Evolutionary conservation across 2,113 vertebrate genomes (phyloP).

Genomic region (Ciconia maguari): DNA sequence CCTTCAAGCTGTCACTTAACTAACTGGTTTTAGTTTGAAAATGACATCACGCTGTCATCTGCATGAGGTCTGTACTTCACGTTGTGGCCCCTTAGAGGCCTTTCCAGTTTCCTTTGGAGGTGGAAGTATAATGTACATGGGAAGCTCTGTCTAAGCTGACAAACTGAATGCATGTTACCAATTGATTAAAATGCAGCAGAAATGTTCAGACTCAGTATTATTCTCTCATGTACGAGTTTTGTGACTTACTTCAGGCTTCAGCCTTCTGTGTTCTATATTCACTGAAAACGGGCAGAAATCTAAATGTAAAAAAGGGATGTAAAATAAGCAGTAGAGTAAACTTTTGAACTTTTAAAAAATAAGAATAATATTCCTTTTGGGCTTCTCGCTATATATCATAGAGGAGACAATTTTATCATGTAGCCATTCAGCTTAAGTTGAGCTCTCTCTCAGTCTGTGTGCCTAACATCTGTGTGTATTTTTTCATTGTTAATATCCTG

Average conservation of each 20-base stretch:
- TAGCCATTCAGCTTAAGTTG: not conserved
- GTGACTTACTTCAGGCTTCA: not conserved
- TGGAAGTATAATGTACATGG: fast-evolving
- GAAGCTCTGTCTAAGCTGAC: not conserved
- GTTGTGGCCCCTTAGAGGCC: too few species aligned
- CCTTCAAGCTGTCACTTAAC: not conserved
- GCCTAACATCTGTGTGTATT: fast-evolving
- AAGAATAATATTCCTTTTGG: not conserved
- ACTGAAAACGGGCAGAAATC: not conserved
- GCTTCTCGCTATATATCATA: fast-evolving
- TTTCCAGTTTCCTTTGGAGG: not conserved
- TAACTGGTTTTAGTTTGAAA: not conserved
- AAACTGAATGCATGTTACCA: not conserved
- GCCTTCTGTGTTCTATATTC: fast-evolving
- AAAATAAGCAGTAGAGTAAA: not conserved
- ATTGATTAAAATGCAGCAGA: not conserved
- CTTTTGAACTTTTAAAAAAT: not conserved
- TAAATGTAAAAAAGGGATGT: not conserved
- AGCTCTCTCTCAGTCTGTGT: not conserved
- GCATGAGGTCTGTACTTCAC: not conserved
- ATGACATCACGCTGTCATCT: fast-evolving
- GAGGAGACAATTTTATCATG: not conserved
- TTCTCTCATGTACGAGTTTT: not conserved
- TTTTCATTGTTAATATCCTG: not conserved
- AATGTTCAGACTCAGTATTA: not conserved